A percentile compares a stretch with the other conserved stretches of the same genome.
Evolutionary conservation across 2,888 invertebrate genomes (phyloP).

Genomic region (Lutraria lutraria): DNA sequence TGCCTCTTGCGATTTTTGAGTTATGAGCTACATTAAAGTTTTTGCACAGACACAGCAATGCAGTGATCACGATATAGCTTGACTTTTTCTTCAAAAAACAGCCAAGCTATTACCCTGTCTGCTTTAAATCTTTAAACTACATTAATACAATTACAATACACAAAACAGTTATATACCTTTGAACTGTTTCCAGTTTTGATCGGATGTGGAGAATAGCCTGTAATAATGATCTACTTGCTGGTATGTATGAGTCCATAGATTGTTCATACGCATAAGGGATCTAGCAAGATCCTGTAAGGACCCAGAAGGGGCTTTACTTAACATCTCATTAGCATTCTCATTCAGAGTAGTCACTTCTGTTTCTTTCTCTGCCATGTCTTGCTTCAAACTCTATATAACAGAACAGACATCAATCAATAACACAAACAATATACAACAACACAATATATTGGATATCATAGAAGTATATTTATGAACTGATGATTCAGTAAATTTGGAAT

Average conservation of each 20-base stretch:
- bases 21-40: too few relatives aligned
- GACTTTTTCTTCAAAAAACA: too few relatives aligned
- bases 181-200: conserved; percentile 82
- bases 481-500: too few relatives aligned
- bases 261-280: conserved; percentile 80
- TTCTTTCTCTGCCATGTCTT: conserved; percentile 77
- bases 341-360: conserved; percentile 76
- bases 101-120: too few relatives aligned
- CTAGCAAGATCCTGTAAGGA: conserved; percentile 81
- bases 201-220: conserved; percentile 78
- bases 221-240: conserved; percentile 82
- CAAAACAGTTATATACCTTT: conserved; percentile 70
- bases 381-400: conserved; percentile 74
- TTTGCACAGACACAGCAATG: too few relatives aligned
- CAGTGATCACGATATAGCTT: too few relatives aligned
- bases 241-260: conserved; percentile 83
- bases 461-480: too few relatives aligned
- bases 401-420: background rate
- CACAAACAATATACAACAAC: background rate
- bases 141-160: background rate
- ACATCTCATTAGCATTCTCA: conserved; percentile 78
- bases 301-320: conserved; percentile 78
- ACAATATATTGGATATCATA: background rate
- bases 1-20: too few relatives aligned
- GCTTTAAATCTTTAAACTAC: background rate